Percentiles rank a stretch among this genome's conserved stretches.
These are phyloP conservation scores for Indri indri DNA, from an alignment of 2,113 vertebrate species.

Conservation along the genomic window DNA sequence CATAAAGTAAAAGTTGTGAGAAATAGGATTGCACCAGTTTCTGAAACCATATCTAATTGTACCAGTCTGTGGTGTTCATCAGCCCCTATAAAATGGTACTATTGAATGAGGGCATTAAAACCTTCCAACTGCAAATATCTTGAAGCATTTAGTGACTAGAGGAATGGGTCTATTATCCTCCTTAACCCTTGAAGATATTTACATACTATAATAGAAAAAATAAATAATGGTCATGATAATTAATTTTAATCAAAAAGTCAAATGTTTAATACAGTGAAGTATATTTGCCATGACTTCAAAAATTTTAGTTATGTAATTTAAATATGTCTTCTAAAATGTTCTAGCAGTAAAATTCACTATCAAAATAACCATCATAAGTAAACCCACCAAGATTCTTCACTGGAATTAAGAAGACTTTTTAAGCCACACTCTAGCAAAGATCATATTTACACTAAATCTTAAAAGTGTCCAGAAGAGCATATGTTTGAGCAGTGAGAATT, in stretches of 20 bases:
- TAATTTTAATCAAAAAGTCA: not conserved
- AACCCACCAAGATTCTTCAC: not conserved
- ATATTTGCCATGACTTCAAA: not conserved
- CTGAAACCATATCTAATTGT: not conserved
- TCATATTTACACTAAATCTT: not conserved
- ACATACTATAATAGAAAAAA: not conserved
- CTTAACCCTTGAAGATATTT: not conserved
- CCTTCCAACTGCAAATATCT: not conserved
- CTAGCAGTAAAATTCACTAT: not conserved
- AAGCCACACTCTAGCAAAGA: not conserved
- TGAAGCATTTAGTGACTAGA: not conserved
- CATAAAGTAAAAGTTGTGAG: not conserved
- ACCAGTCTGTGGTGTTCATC: too few relatives aligned
- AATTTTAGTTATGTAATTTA: not conserved
- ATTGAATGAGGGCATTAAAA: not conserved
- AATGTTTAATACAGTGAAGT: not conserved
- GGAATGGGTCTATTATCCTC: not conserved
- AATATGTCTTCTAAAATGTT: not conserved
- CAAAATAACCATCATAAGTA: not conserved
- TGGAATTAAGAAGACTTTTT: not conserved
- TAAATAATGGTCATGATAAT: not conserved
- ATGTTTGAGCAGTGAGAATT: not conserved
- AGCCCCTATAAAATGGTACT: too few relatives aligned
- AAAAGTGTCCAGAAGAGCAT: not conserved
- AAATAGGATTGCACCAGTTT: not conserved